Evolutionary conservation across 2,113 vertebrate species (phyloP).

Genomic region (Colinus virginianus): DNA sequence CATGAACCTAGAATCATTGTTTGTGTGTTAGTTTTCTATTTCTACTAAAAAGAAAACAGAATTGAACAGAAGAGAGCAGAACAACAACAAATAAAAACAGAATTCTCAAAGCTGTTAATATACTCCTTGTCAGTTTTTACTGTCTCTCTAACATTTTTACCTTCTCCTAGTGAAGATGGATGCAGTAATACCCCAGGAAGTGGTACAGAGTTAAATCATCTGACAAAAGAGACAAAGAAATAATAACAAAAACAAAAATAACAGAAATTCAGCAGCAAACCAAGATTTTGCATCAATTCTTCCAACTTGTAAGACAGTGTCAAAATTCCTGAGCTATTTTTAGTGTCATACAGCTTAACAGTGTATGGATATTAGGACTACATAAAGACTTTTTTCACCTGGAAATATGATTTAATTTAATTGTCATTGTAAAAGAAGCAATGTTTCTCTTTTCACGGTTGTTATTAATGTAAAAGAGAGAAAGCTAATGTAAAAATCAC

Average conservation of each 20-base stretch:
- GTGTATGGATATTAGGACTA: not conserved
- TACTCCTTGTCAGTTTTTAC: not conserved
- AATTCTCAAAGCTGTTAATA: not conserved
- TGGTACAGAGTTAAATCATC: not conserved
- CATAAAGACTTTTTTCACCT: not conserved
- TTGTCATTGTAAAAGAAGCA: not conserved
- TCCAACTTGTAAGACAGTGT: not conserved
- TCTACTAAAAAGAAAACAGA: not conserved
- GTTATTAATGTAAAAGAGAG: not conserved
- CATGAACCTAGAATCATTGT: not conserved
- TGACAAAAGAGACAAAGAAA: not conserved
- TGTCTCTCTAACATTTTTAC: not conserved
- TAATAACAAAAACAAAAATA: too few relatives aligned
- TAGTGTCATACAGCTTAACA: not conserved
- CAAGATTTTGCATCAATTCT: not conserved
- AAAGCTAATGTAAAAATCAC: not conserved
- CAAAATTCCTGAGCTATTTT: not conserved
- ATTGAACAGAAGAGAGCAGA: too few relatives aligned
- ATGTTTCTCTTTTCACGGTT: not conserved
- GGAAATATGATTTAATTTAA: not conserved
- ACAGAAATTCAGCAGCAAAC: not conserved
- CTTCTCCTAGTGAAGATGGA: not conserved
- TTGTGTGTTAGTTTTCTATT: not conserved
- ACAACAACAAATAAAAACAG: not conserved
- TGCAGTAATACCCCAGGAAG: not conserved